Percentiles rank a stretch among this genome's conserved stretches.
These are phyloP conservation scores for Macaria notata DNA, from an alignment of 2,888 invertebrate genomes.

Conservation along the genomic window DNA sequence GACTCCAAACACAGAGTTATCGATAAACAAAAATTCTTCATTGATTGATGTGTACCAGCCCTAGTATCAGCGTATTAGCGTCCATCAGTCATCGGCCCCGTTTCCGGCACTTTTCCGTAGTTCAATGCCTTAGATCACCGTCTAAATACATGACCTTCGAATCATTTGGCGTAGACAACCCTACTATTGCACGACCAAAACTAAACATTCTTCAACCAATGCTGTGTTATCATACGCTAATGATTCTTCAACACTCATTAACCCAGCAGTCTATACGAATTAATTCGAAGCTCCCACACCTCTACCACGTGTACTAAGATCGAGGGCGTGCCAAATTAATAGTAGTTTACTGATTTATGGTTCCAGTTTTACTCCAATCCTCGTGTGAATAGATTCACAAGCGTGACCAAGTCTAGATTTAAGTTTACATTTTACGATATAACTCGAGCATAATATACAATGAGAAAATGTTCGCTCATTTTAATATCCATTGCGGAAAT, in stretches of 20 bases:
- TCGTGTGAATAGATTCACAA: slow-evolving; percentile 18
- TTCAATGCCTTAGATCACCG: slow-evolving; percentile 64
- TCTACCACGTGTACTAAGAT: slow-evolving; percentile 2
- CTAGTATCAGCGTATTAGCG: slow-evolving; percentile 49
- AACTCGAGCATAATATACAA: background rate
- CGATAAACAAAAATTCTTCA: too few species aligned
- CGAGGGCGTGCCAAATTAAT: slow-evolving; percentile 22
- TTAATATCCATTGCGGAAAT: too few species aligned
- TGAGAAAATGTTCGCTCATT: background rate
- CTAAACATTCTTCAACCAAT: slow-evolving; percentile 25
- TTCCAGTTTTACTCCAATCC: slow-evolving; percentile 21
- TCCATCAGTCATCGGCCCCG: slow-evolving; percentile 70
- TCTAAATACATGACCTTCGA: slow-evolving; percentile 61
- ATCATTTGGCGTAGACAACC: slow-evolving; percentile 40
- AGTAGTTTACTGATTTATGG: slow-evolving; percentile 26
- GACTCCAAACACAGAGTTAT: too few species aligned
- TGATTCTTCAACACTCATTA: background rate
- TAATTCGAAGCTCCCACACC: background rate
- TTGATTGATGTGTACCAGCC: slow-evolving; percentile 31
- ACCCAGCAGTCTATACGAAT: slow-evolving; percentile 29
- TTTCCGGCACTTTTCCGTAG: slow-evolving; percentile 71
- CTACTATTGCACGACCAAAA: slow-evolving; percentile 25
- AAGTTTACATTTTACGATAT: background rate
- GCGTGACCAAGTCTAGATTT: slow-evolving; percentile 18
- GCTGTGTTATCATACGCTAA: slow-evolving; percentile 20